phyloP scores from a whole-genome alignment of 2,797 vertebrate species.

The Xenopus petersii region DNA sequence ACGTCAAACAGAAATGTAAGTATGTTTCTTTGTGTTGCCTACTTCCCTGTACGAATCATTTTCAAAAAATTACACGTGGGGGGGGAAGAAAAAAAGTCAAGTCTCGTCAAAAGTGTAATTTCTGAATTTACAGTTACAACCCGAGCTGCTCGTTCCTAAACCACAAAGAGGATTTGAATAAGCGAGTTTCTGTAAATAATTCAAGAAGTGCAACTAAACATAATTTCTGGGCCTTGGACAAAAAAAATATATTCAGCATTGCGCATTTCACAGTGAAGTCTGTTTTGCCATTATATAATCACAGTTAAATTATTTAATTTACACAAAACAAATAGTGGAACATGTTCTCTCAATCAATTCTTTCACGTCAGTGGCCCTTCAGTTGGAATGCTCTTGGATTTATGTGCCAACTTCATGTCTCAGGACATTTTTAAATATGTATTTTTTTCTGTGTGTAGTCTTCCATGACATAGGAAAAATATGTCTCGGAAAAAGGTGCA shows the following conservation, averaged over 20 bases:
- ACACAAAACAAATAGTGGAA: conserved; percentile 33
- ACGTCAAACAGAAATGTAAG: conserved; percentile 10
- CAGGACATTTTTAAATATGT: not conserved
- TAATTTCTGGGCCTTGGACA: conserved; percentile 32
- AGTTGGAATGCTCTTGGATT: conserved; percentile 12
- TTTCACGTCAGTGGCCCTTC: conserved; percentile 22
- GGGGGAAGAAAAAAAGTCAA: not conserved
- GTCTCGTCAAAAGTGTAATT: not conserved
- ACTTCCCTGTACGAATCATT: not conserved
- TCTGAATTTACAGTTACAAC: not conserved
- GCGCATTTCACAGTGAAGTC: conserved; percentile 27
- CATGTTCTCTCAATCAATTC: conserved; percentile 32
- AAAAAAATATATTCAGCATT: conserved; percentile 21
- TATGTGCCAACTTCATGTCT: conserved; percentile 14
- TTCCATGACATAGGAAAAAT: conserved; percentile 2
- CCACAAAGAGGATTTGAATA: conserved; percentile 12
- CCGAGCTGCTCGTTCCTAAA: not conserved
- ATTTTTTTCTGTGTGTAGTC: not conserved
- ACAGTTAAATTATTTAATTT: conserved; percentile 41
- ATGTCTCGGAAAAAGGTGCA: conserved; percentile 1
- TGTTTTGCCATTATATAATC: conserved; percentile 42
- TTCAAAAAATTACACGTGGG: not conserved
- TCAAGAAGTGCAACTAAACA: conserved; percentile 34
- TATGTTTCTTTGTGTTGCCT: not conserved
- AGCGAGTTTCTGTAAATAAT: conserved; percentile 22